Base-by-base conservation (phyloP, 2,888 invertebrate genomes). In the Magallana nippona region DNA sequence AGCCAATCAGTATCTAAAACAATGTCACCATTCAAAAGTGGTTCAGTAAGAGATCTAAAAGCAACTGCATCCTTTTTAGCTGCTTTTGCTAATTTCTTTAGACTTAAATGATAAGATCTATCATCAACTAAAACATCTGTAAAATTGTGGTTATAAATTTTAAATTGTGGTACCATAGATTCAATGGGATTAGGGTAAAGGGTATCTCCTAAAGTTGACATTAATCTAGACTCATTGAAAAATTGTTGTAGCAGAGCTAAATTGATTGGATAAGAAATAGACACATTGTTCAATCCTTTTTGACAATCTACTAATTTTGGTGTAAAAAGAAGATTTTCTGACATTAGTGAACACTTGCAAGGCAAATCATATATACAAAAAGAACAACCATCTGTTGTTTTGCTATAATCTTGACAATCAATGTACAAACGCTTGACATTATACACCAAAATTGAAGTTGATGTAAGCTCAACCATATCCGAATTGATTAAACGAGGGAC, bases 281-380 rank as follows among this genome's bases (percentile, higher is more conserved):
- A 44, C 10, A 77, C 17, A 17, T 22, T 77, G n/a, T 77, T 22
- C 2, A 27, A 0, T 11, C 19, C 19, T 8, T 83, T 83, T 56
- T 83, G 55, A 78, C 77, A 82, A 44, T 71, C 17, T 19, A 55
- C 82, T 15, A 82, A 10, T 55, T 71, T 82, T 63, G 57, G 77
- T 0, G 82, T 44, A 13, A 71, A 56, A 56, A 22, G 55, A n/a
- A 63, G 55, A 27, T 57, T 62, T 10, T 17, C 27, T 60, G 22
- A 55, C 17, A 60, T 1, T n/a, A 82, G 17, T 15, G 82, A 78
- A 13, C 82, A 82, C 15, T 55, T 58, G 22, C 84, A 84, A 22
- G 82, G 79, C 1, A 84, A 13, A 19, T 79, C 58, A 60, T 78
- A 57, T 13, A 84, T 63, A 27, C 84, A 84, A 78, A 84, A 82